A percentile compares a stretch with the other conserved stretches of the same genome.
Evolutionary conservation across 35 echinoderm and acorn worm genomes (phyloP).

Genomic region (Ophiothrix spiculata): DNA sequence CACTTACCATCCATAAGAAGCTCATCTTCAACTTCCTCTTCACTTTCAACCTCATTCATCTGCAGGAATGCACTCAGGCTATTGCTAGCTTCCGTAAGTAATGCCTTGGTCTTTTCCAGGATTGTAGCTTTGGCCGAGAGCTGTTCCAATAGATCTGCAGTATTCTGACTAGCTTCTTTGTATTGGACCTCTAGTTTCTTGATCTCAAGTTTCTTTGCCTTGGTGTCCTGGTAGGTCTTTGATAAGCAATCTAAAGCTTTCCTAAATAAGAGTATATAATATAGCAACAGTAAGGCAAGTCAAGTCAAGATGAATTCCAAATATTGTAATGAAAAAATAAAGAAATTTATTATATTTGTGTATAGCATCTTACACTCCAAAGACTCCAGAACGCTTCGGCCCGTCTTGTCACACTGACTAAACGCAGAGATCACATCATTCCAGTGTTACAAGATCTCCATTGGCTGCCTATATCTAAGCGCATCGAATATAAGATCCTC

Average conservation of each 20-base stretch:
- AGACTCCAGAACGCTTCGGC: too few species aligned
- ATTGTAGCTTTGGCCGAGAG: constrained; percentile 75
- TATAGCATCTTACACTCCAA: too few species aligned
- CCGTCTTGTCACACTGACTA: too few species aligned
- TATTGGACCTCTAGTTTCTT: constrained; percentile 70
- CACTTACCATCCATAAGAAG: constrained; percentile 69
- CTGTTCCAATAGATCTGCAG: constrained; percentile 59
- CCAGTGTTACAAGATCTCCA: too few species aligned
- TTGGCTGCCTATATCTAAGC: too few species aligned
- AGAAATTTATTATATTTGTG: too few species aligned
- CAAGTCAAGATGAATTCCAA: too few species aligned
- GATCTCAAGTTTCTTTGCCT: constrained; percentile 78
- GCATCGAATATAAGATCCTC: too few species aligned
- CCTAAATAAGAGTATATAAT: too few species aligned
- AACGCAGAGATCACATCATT: too few species aligned
- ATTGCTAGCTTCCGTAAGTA: constrained; percentile 61
- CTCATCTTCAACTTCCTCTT: constrained; percentile 91
- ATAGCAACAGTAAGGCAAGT: too few species aligned
- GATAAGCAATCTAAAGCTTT: constrained; percentile 77
- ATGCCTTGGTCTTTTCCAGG: constrained; percentile 80
- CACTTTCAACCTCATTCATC: constrained; percentile 93
- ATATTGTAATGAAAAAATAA: too few species aligned
- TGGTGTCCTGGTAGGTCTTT: constrained; percentile 76
- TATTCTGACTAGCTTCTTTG: constrained; percentile 71
- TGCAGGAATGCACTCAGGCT: constrained; percentile 88